Evolutionary conservation across 2,888 invertebrate genomes (phyloP).

Genomic region (Cistogaster globosa): DNA sequence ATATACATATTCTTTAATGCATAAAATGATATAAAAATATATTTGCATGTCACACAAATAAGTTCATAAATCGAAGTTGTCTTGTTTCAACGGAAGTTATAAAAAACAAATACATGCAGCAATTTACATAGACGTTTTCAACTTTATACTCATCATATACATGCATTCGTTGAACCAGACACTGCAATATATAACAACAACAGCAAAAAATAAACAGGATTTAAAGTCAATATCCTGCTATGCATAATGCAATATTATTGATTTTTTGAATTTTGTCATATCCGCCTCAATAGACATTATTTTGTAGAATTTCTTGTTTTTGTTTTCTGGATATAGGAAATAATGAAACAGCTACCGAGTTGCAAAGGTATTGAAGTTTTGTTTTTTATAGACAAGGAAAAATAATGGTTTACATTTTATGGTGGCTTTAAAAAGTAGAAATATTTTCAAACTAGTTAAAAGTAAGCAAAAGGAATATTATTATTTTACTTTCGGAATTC

Average conservation of each 20-base stretch:
- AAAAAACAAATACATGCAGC: conserved; percentile 36
- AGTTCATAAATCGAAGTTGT: conserved; percentile 66
- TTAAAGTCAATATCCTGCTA: conserved; percentile 72
- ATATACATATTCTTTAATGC: conserved; percentile 21
- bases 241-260: conserved; percentile 75
- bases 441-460: no score
- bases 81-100: conserved; percentile 62
- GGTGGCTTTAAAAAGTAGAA: no score
- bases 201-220: not conserved
- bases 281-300: conserved; percentile 64
- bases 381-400: no score
- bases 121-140: not conserved
- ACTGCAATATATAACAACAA: conserved; percentile 10
- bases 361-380: no score
- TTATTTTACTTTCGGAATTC: no score
- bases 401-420: no score
- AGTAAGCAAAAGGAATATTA: no score
- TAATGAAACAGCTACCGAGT: not conserved
- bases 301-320: conserved; percentile 24
- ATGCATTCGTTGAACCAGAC: conserved; percentile 15
- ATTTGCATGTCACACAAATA: conserved; percentile 65
- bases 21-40: conserved; percentile 48
- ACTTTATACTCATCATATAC: not conserved
- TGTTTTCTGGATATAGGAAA: not conserved
- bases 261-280: conserved; percentile 71